Evolutionary conservation across 2,888 invertebrate genomes (phyloP), one percentile per base, ranked within the genome.

Genomic region (Perithous albicinctus): DNA sequence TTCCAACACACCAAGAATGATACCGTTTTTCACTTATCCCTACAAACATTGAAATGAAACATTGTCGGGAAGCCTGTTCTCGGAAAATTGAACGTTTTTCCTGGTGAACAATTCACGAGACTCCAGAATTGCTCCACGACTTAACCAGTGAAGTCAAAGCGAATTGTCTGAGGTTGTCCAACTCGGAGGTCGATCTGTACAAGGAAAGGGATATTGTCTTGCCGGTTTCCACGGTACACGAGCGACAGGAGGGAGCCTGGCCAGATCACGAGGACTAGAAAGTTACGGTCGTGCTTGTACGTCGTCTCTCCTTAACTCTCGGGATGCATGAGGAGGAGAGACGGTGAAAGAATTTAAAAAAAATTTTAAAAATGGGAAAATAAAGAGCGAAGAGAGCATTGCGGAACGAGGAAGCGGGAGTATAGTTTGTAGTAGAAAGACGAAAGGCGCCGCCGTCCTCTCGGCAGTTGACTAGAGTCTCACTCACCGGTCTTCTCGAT

Each of bases 371-470:
- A 54, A 43, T 72, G 72, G 61, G 61, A 73, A 77, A 70, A 77
- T n/a, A 70, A 43, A 70, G n/a, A 23, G 8, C 29, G 23, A 56
- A 35, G 38, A 64, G 29, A 38, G 73, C 63, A 83, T 67, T 32
- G 69, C 78, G 54, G 78, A 75, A 83, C 61, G 69, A 70, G 67
- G 83, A 80, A 88, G 84, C 85, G 78, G 70, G 80, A 78, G 83
- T 85, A 84, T 75, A 70, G 83, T 46, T 69, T 70, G 61, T 80
- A 78, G 18, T 59, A 69, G 70, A 83, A 83, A 86, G 86, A 87
- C 84, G 86, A 89, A 89, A 89, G 86, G 86, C 83, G 80, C 87
- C 88, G 88, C 86, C 86, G 84, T 84, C 78, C 82, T 83, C 85
- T 77, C 83, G 74, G 75, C 85, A 67, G 77, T 84, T 76, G 79